A percentile compares a stretch with the other conserved stretches of the same genome.
Evolutionary conservation across 2,888 invertebrate species (phyloP).

Genomic region (Nectonema munidae): DNA sequence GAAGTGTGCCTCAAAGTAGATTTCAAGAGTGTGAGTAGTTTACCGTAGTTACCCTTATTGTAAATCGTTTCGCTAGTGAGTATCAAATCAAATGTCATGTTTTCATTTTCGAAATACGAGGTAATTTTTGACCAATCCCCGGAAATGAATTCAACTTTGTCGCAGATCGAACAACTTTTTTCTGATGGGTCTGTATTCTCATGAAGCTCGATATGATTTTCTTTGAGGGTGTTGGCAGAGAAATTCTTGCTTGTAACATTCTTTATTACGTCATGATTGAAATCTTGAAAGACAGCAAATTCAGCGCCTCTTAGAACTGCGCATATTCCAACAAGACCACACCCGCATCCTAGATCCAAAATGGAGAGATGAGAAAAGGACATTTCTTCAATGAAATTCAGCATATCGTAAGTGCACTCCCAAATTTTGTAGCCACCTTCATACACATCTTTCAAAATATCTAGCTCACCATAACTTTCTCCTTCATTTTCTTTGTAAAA

Average conservation of each 20-base stretch:
- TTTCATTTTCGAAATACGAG: constrained; percentile 10
- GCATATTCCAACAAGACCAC: constrained; percentile 52
- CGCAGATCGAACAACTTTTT: constrained; percentile 19
- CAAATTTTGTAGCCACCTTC: constrained; percentile 68
- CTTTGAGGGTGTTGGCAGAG: constrained; percentile 35
- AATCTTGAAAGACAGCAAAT: constrained; percentile 56
- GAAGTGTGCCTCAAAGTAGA: constrained; percentile 33
- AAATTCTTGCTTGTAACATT: constrained; percentile 49
- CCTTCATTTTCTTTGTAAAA: too few species aligned
- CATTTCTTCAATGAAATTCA: constrained; percentile 30
- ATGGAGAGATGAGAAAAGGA: constrained; percentile 19
- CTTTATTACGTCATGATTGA: constrained; percentile 53
- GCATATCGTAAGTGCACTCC: constrained; percentile 59
- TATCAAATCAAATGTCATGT: constrained; percentile 40
- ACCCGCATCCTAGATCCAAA: constrained; percentile 46
- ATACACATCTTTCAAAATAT: too few species aligned
- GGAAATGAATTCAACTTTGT: constrained; percentile 28
- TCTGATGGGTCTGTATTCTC: constrained; percentile 18
- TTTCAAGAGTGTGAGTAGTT: constrained; percentile 37
- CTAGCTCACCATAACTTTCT: too few species aligned
- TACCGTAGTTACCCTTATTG: constrained; percentile 41
- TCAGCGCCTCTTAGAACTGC: constrained; percentile 33
- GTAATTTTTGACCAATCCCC: constrained; percentile 37
- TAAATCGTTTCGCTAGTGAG: constrained; percentile 64
- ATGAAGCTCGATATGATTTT: background rate